A percentile compares a stretch with the other conserved stretches of the same genome.
phyloP scores from a whole-genome alignment of 2,888 invertebrate genomes.

The Subacronicta megacephala region DNA sequence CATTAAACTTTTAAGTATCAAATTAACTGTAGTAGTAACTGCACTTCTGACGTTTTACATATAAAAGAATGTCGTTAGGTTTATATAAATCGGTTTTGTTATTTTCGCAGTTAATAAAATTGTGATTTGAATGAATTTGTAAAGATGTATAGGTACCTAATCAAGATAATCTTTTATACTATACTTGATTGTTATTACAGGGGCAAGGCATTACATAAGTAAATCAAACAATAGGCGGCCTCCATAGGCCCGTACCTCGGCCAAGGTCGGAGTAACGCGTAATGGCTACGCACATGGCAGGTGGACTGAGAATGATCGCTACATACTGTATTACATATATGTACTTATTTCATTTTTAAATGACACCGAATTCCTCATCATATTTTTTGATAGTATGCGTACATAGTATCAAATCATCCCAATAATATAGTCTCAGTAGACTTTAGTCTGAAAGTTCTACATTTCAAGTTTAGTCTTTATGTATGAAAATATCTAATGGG shows the following conservation, averaged over 20 bases:
- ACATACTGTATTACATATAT: no score
- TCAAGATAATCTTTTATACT: slow-evolving; percentile 5
- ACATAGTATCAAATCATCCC: no score
- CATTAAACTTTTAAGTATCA: slow-evolving; percentile 38
- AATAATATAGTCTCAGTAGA: slow-evolving; percentile 8
- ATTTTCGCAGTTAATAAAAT: slow-evolving; percentile 3
- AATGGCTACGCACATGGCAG: slow-evolving; percentile 10
- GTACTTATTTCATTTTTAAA: slow-evolving; percentile 6
- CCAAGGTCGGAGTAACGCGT: slow-evolving; percentile 39
- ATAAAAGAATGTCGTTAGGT: not conserved
- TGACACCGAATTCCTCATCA: slow-evolving; percentile 7
- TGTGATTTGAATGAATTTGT: slow-evolving; percentile 8
- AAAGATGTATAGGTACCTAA: no score
- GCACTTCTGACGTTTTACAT: slow-evolving; percentile 34
- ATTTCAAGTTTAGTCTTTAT: no score
- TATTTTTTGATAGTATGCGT: slow-evolving; percentile 3
- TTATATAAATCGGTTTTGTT: no score
- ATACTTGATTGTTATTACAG: slow-evolving; percentile 15
- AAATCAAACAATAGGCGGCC: slow-evolving; percentile 47
- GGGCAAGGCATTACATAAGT: slow-evolving; percentile 11
- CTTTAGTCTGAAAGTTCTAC: no score
- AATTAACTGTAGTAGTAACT: slow-evolving; percentile 18
- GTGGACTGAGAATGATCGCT: not conserved
- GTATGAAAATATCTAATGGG: no score
- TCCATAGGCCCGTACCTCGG: slow-evolving; percentile 37